Base-by-base conservation (phyloP, 2,113 vertebrate genomes). In the Bubo blakistoni region DNA sequence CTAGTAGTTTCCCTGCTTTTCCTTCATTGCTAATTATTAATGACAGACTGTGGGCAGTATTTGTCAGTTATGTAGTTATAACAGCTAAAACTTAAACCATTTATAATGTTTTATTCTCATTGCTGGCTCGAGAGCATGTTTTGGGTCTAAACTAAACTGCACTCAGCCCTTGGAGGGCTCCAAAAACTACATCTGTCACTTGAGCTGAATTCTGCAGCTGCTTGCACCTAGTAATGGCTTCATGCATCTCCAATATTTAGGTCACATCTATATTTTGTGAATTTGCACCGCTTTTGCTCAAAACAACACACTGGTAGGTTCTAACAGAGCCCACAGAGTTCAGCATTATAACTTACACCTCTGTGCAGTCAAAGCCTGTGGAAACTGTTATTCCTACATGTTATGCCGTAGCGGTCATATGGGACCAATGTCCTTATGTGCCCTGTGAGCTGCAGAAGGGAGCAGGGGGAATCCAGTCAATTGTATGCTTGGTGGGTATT, bases 61-160 rank as follows among this genome's bases (percentile, higher is more conserved):
- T 93, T 93, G 67, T 81, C 86, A 83, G 54, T 90, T 88, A 49
- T 22, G 26, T 38, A 81, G 82, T 74, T 90, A 38, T 47, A 92
- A 59, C 67, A 83, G 72, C 69, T 81, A 74, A 84, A 91, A 42
- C 34, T 62, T 87, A 69, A 84, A 84, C 46, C 24, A 51, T 77
- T 73, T 72, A 36, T 54, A 71, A 42, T 32, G 49, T 57, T 93
- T 69, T 57, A 81, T 88, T 78, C 54, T 84, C 44, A 38, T 13
- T 57, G 61, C 38, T 91, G 69, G 61, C 69, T 86, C 5, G 5
- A 57, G 69, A 90, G 63, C 36, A 26, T 51, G 38, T 59, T 90
- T 86, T 40, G 69, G 25, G 58, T 86, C 85, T 83, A 30, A 86
- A 52, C 32, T 65, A 40, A 92, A 44, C 47, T 76, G 22, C 0